Conservation (phyloP, 2,888 invertebrate genomes). For the Macropis europaea region DNA sequence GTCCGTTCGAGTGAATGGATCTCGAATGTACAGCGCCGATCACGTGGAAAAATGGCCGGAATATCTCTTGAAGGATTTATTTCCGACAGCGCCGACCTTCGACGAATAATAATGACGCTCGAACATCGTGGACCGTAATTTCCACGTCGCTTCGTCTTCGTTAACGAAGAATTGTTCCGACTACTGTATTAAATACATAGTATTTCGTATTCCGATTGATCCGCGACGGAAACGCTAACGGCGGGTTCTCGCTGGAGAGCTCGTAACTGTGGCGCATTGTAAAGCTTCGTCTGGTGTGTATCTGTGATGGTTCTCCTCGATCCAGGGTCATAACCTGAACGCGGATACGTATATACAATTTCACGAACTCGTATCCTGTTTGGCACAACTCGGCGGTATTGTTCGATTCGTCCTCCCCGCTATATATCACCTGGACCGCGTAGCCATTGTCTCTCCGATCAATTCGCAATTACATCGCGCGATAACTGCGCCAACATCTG, state of each 20-base stretch:
- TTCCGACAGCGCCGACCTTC: not conserved
- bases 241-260: not conserved
- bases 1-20: conserved; percentile 9
- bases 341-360: conserved; percentile 17
- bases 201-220: not conserved
- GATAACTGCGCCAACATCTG: not conserved
- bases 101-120: not conserved
- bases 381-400: conserved; percentile 1
- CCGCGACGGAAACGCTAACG: not conserved
- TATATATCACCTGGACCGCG: conserved; percentile 4
- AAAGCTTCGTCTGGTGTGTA: conserved; percentile 13
- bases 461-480: conserved; percentile 18
- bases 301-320: conserved; percentile 33
- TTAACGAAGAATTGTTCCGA: conserved; percentile 5
- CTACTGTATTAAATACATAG: not conserved
- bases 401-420: conserved; percentile 12
- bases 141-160: not conserved
- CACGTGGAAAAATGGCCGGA: too few relatives aligned
- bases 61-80: too few relatives aligned
- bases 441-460: conserved; percentile 17
- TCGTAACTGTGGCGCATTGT: not conserved
- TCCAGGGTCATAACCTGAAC: conserved; percentile 14
- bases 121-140: too few relatives aligned
- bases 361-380: conserved; percentile 16
- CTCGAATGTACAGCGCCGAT: too few relatives aligned